Percentiles rank a stretch among this genome's conserved stretches.
Conservation (phyloP, 2,797 vertebrate genomes). For the Notolepis coatsorum region DNA sequence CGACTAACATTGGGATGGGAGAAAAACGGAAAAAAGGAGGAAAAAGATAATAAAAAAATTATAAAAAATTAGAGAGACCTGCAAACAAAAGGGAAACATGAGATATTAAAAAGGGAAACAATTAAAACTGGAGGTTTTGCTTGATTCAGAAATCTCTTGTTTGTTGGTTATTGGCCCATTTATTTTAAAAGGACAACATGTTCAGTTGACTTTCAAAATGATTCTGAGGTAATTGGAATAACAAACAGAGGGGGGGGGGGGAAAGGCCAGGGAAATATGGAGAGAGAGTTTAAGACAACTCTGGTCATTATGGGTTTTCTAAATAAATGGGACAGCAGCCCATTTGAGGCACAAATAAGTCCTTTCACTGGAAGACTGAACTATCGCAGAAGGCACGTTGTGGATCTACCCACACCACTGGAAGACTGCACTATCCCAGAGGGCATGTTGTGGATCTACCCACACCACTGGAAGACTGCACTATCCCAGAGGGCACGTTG, state of each 20-base stretch:
- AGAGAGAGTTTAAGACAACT: slow-evolving; percentile 17
- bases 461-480: neutral
- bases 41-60: no score
- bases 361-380: slow-evolving; percentile 8
- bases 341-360: slow-evolving; percentile 18
- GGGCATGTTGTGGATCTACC: no score
- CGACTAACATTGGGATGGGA: no score
- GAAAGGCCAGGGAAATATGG: neutral
- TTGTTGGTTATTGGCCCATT: slow-evolving; percentile 27
- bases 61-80: no score
- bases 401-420: neutral
- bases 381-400: slow-evolving; percentile 7
- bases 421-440: no score
- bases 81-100: no score
- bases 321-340: slow-evolving; percentile 41
- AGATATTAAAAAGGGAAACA: no score
- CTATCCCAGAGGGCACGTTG: no score
- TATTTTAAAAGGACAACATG: slow-evolving; percentile 15
- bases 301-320: slow-evolving; percentile 28
- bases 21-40: no score
- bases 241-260: slow-evolving; percentile 32
- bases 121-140: slow-evolving; percentile 26
- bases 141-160: slow-evolving; percentile 14
- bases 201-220: slow-evolving; percentile 32
- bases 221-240: slow-evolving; percentile 49